Percentiles rank a stretch among this genome's conserved stretches.
These are phyloP conservation scores for Hycleus phaleratus DNA, from an alignment of 1,140 invertebrate species.

Conservation along the genomic window DNA sequence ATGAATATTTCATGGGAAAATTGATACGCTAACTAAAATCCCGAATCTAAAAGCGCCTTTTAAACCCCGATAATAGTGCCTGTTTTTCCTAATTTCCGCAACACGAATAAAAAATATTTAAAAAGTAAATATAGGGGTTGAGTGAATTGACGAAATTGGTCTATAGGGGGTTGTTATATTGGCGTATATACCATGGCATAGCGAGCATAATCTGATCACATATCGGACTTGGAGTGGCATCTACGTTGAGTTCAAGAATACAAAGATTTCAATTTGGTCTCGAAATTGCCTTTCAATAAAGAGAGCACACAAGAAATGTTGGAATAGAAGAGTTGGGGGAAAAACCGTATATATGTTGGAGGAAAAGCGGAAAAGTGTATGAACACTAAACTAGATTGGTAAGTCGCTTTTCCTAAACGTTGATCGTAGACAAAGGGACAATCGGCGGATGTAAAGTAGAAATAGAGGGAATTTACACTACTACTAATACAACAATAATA, in stretches of 20 bases:
- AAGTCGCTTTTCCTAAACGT: neutral
- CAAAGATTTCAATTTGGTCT: conserved; percentile 42
- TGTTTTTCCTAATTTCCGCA: too few relatives aligned
- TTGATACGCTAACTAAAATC: conserved; percentile 14
- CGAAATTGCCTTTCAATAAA: conserved; percentile 42
- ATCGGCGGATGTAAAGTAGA: neutral
- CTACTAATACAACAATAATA: too few relatives aligned
- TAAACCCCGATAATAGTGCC: too few relatives aligned
- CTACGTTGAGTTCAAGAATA: conserved; percentile 37
- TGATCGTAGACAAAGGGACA: too few relatives aligned
- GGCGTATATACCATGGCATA: conserved; percentile 2
- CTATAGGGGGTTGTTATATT: neutral
- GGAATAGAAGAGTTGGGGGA: too few relatives aligned
- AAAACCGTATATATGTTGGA: neutral
- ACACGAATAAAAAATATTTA: too few relatives aligned
- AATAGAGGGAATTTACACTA: too few relatives aligned
- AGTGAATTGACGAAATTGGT: conserved; percentile 1
- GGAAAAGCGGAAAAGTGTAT: conserved; percentile 32
- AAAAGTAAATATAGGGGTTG: too few relatives aligned
- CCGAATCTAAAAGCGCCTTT: neutral
- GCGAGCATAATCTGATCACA: conserved; percentile 41
- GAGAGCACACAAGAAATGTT: neutral
- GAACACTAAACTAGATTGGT: conserved; percentile 36
- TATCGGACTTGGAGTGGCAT: conserved; percentile 38
- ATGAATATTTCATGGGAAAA: conserved; percentile 14